These are phyloP conservation scores for Pomatostomus ruficeps DNA, from an alignment of 2,113 vertebrate species.

Conservation along the genomic window DNA sequence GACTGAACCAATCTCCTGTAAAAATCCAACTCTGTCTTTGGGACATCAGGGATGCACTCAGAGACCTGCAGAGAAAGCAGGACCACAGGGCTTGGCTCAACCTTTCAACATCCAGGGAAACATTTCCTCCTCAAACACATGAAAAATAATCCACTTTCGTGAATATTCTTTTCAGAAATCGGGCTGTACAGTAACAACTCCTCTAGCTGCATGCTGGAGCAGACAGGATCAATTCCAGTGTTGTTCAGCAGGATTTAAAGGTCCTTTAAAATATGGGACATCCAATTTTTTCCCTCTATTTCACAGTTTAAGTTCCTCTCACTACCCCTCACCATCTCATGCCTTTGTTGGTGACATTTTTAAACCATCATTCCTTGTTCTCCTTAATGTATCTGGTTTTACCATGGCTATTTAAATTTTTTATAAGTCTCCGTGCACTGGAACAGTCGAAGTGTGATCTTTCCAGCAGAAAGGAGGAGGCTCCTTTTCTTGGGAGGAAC, in stretches of 20 bases:
- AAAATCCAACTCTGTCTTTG: not conserved
- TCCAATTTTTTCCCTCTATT: slow-evolving; percentile 24
- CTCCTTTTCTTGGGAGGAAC: not conserved
- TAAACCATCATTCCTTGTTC: not conserved
- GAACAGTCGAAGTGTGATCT: not conserved
- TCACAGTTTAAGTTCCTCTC: slow-evolving; percentile 5
- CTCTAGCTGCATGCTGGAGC: not conserved
- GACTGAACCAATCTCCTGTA: not conserved
- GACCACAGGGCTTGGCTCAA: not conserved
- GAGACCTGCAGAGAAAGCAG: not conserved
- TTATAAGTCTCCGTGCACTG: slow-evolving; percentile 7
- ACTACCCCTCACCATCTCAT: not conserved
- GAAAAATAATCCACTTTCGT: not conserved
- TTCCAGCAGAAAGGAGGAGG: not conserved
- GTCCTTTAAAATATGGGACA: slow-evolving; percentile 15
- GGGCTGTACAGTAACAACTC: not conserved
- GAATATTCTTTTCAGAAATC: not conserved
- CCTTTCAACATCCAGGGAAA: not conserved
- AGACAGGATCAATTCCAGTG: not conserved
- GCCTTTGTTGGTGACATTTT: not conserved
- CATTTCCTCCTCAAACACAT: not conserved
- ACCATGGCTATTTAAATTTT: slow-evolving; percentile 13
- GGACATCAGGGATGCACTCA: not conserved
- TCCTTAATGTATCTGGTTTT: slow-evolving; percentile 33
- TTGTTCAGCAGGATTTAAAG: slow-evolving; percentile 5